phyloP scores from a whole-genome alignment of 2,113 vertebrate species.

The Bombycilla garrulus region DNA sequence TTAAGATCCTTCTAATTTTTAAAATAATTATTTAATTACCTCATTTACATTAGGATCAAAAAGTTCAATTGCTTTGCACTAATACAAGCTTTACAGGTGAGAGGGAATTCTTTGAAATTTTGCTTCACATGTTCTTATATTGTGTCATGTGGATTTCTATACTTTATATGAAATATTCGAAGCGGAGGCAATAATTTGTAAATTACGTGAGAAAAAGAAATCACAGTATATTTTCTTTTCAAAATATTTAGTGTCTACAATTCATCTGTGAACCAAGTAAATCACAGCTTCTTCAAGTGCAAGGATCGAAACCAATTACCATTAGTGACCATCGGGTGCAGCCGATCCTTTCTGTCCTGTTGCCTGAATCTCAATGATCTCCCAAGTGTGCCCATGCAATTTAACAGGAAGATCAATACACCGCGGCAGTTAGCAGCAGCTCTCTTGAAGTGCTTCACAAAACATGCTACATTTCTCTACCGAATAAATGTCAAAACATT shows the following conservation, averaged over 20 bases:
- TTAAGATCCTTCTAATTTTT: background rate
- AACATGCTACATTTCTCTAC: constrained; percentile 83
- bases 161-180: constrained; percentile 6
- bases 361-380: constrained; percentile 88
- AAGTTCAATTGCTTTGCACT: background rate
- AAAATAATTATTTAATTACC: constrained; percentile 15
- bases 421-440: constrained; percentile 86
- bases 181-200: constrained; percentile 52
- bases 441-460: constrained; percentile 85
- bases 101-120: constrained; percentile 7
- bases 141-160: background rate
- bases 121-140: background rate
- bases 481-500: constrained; percentile 92
- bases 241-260: constrained; percentile 91
- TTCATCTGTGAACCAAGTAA: constrained; percentile 84
- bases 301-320: constrained; percentile 98
- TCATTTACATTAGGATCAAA: background rate
- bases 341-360: constrained; percentile 81
- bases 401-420: constrained; percentile 94
- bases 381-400: constrained; percentile 90
- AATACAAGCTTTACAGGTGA: background rate
- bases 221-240: constrained; percentile 78
- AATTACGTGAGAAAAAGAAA: constrained; percentile 65
- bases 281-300: constrained; percentile 82
- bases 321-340: constrained; percentile 86